These are phyloP conservation scores for Marasmarcha lunaedactyla DNA, from an alignment of 2,888 invertebrate genomes.

Conservation along the genomic window DNA sequence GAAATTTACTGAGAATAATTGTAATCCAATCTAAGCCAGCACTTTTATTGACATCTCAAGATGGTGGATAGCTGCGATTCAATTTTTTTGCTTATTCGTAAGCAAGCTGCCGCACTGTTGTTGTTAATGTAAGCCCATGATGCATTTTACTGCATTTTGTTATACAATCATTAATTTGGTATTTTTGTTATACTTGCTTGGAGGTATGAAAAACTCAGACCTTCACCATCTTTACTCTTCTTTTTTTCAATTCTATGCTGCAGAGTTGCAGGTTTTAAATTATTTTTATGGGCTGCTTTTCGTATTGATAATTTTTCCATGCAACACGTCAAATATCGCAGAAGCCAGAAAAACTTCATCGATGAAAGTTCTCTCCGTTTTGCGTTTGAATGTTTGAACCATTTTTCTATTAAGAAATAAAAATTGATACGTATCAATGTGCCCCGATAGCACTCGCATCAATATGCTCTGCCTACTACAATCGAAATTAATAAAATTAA, in stretches of 20 bases:
- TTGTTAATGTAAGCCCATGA: conserved; percentile 14
- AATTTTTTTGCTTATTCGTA: conserved; percentile 17
- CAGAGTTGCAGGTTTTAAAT: conserved; percentile 11
- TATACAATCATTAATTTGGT: conserved; percentile 13
- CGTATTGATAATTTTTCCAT: conserved; percentile 9
- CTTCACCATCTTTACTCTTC: conserved; percentile 6
- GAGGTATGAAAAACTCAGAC: conserved; percentile 10
- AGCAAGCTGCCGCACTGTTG: conserved; percentile 15
- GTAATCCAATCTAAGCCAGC: conserved; percentile 14
- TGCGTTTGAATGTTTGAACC: conserved; percentile 7
- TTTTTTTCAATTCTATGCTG: conserved; percentile 12
- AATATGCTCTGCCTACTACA: conserved; percentile 2
- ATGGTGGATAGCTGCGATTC: conserved; percentile 15
- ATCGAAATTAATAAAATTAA: conserved; percentile 1
- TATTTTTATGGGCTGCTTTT: conserved; percentile 12
- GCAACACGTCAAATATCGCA: conserved; percentile 6
- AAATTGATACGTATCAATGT: conserved; percentile 1
- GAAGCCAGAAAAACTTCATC: conserved; percentile 7
- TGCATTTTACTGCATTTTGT: conserved; percentile 15
- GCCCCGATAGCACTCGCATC: neutral
- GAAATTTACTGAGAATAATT: conserved; percentile 24
- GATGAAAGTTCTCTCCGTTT: conserved; percentile 4
- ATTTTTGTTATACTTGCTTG: conserved; percentile 17
- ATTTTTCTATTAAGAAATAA: conserved; percentile 7
- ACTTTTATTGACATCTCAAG: conserved; percentile 14